Evolutionary conservation across 2,113 vertebrate genomes (phyloP), one percentile per base, ranked within the genome.

Genomic region (Xenopus laevis): DNA sequence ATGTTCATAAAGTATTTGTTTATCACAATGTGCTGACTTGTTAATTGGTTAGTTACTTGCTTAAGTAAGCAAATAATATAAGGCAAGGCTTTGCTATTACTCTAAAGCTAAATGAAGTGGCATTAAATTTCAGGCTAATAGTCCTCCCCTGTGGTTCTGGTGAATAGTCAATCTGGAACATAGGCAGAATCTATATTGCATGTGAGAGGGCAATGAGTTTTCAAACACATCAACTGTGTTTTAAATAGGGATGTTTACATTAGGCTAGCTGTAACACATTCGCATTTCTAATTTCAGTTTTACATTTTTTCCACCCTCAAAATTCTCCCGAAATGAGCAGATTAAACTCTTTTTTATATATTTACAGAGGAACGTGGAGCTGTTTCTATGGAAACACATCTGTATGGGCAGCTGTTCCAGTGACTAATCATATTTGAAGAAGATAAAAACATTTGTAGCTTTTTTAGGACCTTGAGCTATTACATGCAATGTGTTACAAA

Each of bases 371-470:
- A 68, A 66, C 76, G 79, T 77, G 71, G 60, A 78, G 71, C 69
- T 78, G 79, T 87, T 84, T 78, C 79, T 78, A 78, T 84, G 79
- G 82, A 81, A 86, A 89, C 74, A 27, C 23, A 83, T 83, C 83
- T 85, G 84, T 84, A 78, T 78, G 77, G 83, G 83, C 83, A 77
- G 79, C 79, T 81, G 78, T 80, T 79, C 46, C 80, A 81, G 87
- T 62, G 59, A 18, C 77, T 71, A 83, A 81, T 81, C 78, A 78
- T 84, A 79, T 78, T 83, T 81, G 64, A 13, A 27, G 72, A 67
- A 58, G 55, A 58, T 58, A 3, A 58, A 66, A 53, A 74, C 50
- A 59, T 50, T 67, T 27, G 30, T 47, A 60, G 53, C 16, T 30
- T 65, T n/a, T 74, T 67, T 45, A 40, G 63, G 63, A 30, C 64